Conservation (phyloP, 1,140 invertebrate genomes). For the Drosophila nigromelanica region DNA sequence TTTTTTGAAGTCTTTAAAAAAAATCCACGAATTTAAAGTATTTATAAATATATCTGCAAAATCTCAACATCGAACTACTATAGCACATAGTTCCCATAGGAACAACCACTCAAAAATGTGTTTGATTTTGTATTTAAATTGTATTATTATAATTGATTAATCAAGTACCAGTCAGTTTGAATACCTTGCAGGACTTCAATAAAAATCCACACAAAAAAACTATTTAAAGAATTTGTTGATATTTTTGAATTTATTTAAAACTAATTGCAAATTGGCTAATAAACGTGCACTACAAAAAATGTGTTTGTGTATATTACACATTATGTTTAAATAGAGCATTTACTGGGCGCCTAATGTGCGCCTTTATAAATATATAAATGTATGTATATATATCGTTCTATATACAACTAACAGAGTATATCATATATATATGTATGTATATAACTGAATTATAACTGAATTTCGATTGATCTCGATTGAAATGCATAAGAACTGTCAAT, state of each 20-base stretch:
- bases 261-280: slow-evolving; percentile 36
- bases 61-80: too few relatives aligned
- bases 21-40: too few relatives aligned
- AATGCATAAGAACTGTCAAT: slow-evolving; percentile 29
- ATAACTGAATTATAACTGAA: slow-evolving; percentile 2
- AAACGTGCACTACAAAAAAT: slow-evolving; percentile 28
- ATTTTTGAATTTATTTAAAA: slow-evolving; percentile 31
- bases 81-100: too few relatives aligned
- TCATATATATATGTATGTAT: slow-evolving; percentile 10
- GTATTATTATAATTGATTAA: too few relatives aligned
- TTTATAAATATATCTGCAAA: too few relatives aligned
- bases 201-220: neutral
- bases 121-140: too few relatives aligned
- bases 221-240: neutral
- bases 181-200: neutral
- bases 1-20: too few relatives aligned
- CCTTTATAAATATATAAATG: neutral
- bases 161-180: too few relatives aligned
- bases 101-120: too few relatives aligned
- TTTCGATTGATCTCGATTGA: slow-evolving; percentile 22
- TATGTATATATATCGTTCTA: slow-evolving; percentile 1
- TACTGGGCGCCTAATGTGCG: neutral
- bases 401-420: slow-evolving; percentile 18
- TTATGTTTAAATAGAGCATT: slow-evolving; percentile 18
- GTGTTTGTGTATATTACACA: neutral